Evolutionary conservation across 2,113 vertebrate species (phyloP).

Genomic region (Hippolais icterina): DNA sequence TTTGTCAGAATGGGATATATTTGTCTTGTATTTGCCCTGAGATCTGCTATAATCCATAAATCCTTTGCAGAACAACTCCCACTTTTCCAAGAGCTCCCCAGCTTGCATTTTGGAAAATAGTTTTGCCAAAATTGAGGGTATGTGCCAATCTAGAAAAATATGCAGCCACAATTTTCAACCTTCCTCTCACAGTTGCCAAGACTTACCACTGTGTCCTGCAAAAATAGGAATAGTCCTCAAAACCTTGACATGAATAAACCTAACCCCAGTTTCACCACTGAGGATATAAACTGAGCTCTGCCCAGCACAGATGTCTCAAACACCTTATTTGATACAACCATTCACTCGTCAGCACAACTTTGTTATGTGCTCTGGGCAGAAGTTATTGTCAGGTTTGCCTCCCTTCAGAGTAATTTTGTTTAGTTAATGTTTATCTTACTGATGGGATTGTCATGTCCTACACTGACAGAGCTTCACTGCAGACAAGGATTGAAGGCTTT

Average conservation of each 20-base stretch:
- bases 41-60: neutral
- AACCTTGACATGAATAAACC: neutral
- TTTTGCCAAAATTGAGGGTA: neutral
- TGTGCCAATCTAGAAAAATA: neutral
- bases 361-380: neutral
- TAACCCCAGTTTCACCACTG: neutral
- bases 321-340: neutral
- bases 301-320: neutral
- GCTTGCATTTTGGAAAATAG: neutral
- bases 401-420: neutral
- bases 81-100: neutral
- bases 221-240: neutral
- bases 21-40: neutral
- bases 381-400: neutral
- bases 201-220: fast-evolving
- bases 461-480: neutral
- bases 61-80: neutral
- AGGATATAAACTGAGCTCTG: neutral
- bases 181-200: neutral
- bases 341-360: neutral
- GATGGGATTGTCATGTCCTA: neutral
- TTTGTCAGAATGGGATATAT: neutral
- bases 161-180: neutral
- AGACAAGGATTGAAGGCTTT: neutral
- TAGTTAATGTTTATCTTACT: neutral